These are phyloP conservation scores for Polypedilum vanderplanki DNA, from an alignment of 1,140 invertebrate species.

Conservation along the genomic window DNA sequence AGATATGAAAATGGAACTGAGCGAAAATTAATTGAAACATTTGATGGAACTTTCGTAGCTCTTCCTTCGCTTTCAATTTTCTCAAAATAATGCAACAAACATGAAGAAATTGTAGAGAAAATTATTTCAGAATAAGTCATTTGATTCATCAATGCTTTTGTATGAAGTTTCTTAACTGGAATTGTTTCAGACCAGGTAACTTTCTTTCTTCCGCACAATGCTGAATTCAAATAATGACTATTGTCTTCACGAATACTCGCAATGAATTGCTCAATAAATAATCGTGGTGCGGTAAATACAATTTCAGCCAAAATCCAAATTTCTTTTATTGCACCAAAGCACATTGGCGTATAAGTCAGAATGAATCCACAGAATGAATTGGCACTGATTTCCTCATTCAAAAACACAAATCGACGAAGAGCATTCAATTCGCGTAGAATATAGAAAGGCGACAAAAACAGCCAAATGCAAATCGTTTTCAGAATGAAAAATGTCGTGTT, in stretches of 20 bases:
- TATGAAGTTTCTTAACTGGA: constrained; percentile 44
- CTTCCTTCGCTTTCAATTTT: neutral
- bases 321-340: constrained; percentile 50
- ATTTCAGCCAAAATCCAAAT: constrained; percentile 49
- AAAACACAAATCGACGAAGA: constrained; percentile 38
- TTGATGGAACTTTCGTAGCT: constrained; percentile 36
- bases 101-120: constrained; percentile 22
- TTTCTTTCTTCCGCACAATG: constrained; percentile 67
- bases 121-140: neutral
- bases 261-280: constrained; percentile 54
- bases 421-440: constrained; percentile 45
- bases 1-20: constrained; percentile 43
- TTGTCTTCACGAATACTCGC: constrained; percentile 39
- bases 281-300: constrained; percentile 50
- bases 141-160: constrained; percentile 33
- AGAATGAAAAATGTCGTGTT: constrained; percentile 38
- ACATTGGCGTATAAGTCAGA: constrained; percentile 51
- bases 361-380: constrained; percentile 45
- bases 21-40: constrained; percentile 45
- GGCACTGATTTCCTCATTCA: constrained; percentile 43
- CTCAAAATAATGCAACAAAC: neutral
- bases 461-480: constrained; percentile 38
- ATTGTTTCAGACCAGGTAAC: constrained; percentile 67
- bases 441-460: constrained; percentile 42
- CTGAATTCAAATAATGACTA: constrained; percentile 54